Percentiles rank a stretch among this genome's conserved stretches.
These are phyloP conservation scores for Halocynthia roretzi DNA, from an alignment of 23 tunicate genomes.

Conservation along the genomic window DNA sequence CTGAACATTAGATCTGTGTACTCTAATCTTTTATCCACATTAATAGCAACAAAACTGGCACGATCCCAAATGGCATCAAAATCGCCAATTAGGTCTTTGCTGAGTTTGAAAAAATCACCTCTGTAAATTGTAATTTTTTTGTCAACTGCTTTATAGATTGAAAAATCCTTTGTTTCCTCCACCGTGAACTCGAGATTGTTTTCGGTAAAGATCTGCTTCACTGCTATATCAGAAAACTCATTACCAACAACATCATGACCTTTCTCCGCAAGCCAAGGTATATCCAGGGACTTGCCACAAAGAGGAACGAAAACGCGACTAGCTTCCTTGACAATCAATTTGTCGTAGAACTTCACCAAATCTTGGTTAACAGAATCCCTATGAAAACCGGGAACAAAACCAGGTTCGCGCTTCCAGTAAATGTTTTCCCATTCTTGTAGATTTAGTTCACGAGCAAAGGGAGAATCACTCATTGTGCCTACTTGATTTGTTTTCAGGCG, in stretches of 20 bases:
- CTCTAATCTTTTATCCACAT: constrained; percentile 8
- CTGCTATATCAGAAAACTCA: constrained; percentile 54
- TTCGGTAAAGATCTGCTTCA: constrained; percentile 2
- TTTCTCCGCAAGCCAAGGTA: constrained; percentile 52
- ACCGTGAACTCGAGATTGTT: background rate
- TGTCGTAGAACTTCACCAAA: constrained; percentile 1
- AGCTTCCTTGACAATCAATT: background rate
- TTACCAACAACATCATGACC: constrained; percentile 73
- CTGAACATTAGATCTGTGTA: constrained; percentile 31
- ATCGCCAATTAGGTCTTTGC: constrained; percentile 25
- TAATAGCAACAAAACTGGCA: constrained; percentile 48
- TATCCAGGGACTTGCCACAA: constrained; percentile 84
- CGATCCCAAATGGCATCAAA: constrained; percentile 76
- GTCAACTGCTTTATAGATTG: constrained; percentile 23
- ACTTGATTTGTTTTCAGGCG: too few relatives aligned
- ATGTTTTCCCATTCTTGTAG: background rate
- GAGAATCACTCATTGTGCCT: too few relatives aligned
- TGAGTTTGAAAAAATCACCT: constrained; percentile 59
- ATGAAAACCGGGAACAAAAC: constrained; percentile 49
- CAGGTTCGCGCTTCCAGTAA: background rate
- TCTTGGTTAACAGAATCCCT: background rate
- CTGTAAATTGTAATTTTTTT: constrained; percentile 51
- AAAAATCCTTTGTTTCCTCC: background rate
- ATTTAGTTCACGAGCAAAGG: too few relatives aligned
- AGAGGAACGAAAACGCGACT: constrained; percentile 42